A percentile compares a stretch with the other conserved stretches of the same genome.
phyloP scores from a whole-genome alignment of 2,113 vertebrate species.

The Ia io region DNA sequence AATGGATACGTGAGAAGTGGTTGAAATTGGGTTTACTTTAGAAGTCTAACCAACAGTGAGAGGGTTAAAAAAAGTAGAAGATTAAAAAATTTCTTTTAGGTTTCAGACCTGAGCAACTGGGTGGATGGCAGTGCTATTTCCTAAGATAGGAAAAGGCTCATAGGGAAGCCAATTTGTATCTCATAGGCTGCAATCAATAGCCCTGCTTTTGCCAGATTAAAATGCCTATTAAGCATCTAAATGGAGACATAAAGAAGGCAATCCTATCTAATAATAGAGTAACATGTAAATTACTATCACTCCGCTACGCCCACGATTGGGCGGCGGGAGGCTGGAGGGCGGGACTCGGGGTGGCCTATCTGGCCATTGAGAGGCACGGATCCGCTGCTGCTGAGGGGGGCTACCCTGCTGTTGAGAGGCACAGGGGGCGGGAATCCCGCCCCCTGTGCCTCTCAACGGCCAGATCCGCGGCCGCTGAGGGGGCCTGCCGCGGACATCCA shows the following conservation, averaged over 20 bases:
- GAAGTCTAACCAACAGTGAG: neutral
- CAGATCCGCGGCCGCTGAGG: no score
- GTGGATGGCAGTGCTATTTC: neutral
- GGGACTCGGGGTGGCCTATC: no score
- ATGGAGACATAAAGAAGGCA: neutral
- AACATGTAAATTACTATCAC: no score
- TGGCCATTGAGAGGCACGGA: no score
- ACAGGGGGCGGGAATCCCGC: no score
- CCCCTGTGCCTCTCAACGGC: no score
- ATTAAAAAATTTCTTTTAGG: neutral
- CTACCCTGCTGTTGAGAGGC: no score
- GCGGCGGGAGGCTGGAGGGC: no score
- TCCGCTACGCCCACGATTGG: no score
- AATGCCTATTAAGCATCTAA: neutral
- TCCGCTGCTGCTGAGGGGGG: no score
- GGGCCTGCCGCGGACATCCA: no score
- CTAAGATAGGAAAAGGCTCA: slow-evolving; percentile 5
- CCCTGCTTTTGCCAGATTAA: neutral
- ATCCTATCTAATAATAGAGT: no score
- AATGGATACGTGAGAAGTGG: neutral
- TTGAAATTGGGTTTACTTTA: slow-evolving; percentile 18
- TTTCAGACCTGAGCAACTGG: neutral
- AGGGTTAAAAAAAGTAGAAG: neutral
- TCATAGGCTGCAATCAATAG: neutral
- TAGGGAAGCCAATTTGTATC: neutral